Evolutionary conservation across 1,140 invertebrate species (phyloP), one percentile per base, ranked within the genome.

Genomic region (Tribolium madens): DNA sequence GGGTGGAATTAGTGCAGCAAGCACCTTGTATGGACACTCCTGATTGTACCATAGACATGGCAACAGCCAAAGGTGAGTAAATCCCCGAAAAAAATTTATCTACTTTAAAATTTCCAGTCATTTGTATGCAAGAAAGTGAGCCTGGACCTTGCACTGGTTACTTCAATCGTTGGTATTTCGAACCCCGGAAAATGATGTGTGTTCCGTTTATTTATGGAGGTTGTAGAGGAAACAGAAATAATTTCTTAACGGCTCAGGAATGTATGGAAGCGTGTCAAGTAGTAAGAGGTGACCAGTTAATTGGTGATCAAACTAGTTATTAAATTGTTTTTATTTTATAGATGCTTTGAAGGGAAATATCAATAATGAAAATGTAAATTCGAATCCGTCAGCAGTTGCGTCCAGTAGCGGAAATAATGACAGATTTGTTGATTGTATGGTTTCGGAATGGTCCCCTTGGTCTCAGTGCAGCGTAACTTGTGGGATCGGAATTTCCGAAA

Each of bases 161-260:
- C 79, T 95, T 94, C 83, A 90, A 92, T 79, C 89, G 95, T 48
- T 98, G 94, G 92, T 92, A 93, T 69, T 98, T 94, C 86, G 92
- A 96, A 84, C 82, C 88, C 0, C 86, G 87, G 15, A 91, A 92
- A 81, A 87, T 90, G 57, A 92, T 91, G 84, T 98, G 96, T 84
- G 86, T 92, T 15, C 90, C 92, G 14, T 98, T 98, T 85, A 88
- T 87, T 14, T 98, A 96, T 87, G 93, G 95, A 13, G 96, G 97
- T 48, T 98, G 97, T 83, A 89, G 93, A 46, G 95, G 95, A n/a
- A 96, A 95, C 85, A 89, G 90, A 81, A 97, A 97, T 85, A 97
- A 96, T 87, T 97, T 97, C 87, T 87, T 93, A 69, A 92, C 91
- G 1, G 88, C 90, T 42, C 88, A 92, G 26, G 94, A 97, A 81